These are phyloP conservation scores for Gordius sp. DNA, from an alignment of 2,888 invertebrate species.

Conservation along the genomic window DNA sequence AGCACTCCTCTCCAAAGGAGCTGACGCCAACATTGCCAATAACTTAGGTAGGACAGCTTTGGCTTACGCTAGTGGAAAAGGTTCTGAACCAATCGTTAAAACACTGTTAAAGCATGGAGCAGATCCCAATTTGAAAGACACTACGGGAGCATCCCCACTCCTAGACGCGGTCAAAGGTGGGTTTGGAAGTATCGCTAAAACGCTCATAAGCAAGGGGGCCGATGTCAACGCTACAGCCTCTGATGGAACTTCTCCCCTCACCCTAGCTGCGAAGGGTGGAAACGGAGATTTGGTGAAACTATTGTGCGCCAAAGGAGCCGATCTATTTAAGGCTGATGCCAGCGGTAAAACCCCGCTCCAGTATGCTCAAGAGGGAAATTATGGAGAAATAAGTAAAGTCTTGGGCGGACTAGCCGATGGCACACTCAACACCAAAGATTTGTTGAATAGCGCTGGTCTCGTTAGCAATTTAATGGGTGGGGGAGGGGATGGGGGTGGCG, in stretches of 20 bases:
- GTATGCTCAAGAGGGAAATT: conserved; percentile 5
- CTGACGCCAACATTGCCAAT: conserved; percentile 10
- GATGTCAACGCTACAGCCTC: not conserved
- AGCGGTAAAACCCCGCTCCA: not conserved
- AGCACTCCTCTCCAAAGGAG: not conserved
- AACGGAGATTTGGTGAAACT: not conserved
- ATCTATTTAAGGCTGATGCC: not conserved
- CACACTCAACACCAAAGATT: not conserved
- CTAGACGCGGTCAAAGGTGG: not conserved
- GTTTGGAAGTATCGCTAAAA: not conserved
- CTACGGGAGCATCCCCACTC: not conserved
- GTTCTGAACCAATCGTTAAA: not conserved
- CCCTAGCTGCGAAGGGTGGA: not conserved
- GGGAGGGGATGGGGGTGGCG: not conserved
- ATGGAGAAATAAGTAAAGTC: not conserved
- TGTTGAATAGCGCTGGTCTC: not conserved
- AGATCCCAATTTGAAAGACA: conserved; percentile 5
- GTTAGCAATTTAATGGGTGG: not conserved
- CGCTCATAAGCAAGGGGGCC: not conserved
- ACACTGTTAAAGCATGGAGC: not conserved
- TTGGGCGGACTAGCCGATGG: not conserved
- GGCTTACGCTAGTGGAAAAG: not conserved
- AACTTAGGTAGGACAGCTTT: not conserved
- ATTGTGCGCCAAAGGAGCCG: not conserved
- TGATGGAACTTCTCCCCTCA: not conserved